Percentiles rank a stretch among this genome's conserved stretches.
These are phyloP conservation scores for Australoheros scitulus DNA, from an alignment of 2,113 vertebrate genomes.

Conservation along the genomic window DNA sequence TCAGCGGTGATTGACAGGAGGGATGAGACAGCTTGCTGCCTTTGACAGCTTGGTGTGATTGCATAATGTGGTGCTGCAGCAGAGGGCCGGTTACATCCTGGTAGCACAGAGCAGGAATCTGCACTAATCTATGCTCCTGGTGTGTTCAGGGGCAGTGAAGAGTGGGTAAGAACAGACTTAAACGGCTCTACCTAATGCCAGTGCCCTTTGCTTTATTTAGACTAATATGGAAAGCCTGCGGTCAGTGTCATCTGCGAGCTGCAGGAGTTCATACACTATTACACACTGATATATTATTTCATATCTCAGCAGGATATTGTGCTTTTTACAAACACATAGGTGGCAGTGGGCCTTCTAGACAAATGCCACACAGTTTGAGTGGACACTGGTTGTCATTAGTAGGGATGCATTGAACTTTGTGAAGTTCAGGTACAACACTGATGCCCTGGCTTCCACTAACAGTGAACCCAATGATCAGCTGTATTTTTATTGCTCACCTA, in stretches of 20 bases:
- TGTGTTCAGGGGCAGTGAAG: constrained; percentile 35
- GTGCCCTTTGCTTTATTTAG: constrained; percentile 16
- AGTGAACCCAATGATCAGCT: no score
- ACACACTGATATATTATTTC: background rate
- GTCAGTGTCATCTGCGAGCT: background rate
- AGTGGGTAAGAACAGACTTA: constrained; percentile 18
- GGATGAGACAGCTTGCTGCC: background rate
- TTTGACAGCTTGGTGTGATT: constrained; percentile 43
- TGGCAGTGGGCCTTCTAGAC: background rate
- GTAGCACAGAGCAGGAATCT: constrained; percentile 29
- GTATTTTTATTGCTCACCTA: no score
- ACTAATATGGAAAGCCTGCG: constrained; percentile 16
- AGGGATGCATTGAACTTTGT: no score
- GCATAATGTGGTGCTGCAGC: constrained; percentile 44
- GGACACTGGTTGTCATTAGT: background rate
- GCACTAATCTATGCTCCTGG: constrained; percentile 51
- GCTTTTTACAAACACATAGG: background rate
- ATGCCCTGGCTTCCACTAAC: no score
- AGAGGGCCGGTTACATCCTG: background rate
- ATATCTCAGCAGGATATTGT: background rate
- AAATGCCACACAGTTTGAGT: background rate
- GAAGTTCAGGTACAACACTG: no score
- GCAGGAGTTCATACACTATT: background rate
- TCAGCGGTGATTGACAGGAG: constrained; percentile 46
- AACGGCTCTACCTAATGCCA: constrained; percentile 6